Conservation (phyloP, 2,113 vertebrate genomes). For the Trochalopteron elliotii region DNA sequence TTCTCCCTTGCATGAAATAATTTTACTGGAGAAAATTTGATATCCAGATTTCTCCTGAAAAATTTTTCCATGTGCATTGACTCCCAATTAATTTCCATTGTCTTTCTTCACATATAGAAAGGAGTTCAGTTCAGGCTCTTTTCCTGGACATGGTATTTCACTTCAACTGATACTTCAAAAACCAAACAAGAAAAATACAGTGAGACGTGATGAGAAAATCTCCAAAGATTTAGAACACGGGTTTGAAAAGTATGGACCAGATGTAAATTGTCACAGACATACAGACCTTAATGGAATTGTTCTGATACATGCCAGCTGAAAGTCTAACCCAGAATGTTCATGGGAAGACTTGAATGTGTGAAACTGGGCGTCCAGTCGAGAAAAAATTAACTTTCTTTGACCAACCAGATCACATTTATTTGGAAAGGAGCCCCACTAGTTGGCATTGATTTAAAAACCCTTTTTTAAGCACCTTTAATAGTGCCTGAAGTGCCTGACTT, state of each 20-base stretch:
- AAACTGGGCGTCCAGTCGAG: background rate
- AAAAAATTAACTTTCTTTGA: conserved; percentile 21
- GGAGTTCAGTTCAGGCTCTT: background rate
- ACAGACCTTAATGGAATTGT: conserved; percentile 19
- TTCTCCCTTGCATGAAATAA: background rate
- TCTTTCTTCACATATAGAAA: background rate
- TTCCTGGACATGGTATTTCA: background rate
- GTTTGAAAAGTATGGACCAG: background rate
- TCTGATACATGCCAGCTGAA: conserved; percentile 23
- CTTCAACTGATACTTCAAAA: conserved; percentile 6
- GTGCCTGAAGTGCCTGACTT: background rate
- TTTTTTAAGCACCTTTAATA: conserved; percentile 20
- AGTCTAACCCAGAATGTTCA: background rate
- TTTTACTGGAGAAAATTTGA: conserved; percentile 2
- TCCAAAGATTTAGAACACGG: background rate
- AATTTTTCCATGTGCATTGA: background rate
- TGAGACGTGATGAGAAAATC: conserved; percentile 44
- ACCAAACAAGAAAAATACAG: conserved; percentile 13
- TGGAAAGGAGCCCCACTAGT: background rate
- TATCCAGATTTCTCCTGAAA: background rate
- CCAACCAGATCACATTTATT: background rate
- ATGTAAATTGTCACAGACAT: conserved; percentile 27
- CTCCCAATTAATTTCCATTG: conserved; percentile 1
- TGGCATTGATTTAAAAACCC: background rate
- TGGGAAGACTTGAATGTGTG: background rate